Conservation (phyloP, 2,888 invertebrate species). For the Latrodectus hesperus region DNA sequence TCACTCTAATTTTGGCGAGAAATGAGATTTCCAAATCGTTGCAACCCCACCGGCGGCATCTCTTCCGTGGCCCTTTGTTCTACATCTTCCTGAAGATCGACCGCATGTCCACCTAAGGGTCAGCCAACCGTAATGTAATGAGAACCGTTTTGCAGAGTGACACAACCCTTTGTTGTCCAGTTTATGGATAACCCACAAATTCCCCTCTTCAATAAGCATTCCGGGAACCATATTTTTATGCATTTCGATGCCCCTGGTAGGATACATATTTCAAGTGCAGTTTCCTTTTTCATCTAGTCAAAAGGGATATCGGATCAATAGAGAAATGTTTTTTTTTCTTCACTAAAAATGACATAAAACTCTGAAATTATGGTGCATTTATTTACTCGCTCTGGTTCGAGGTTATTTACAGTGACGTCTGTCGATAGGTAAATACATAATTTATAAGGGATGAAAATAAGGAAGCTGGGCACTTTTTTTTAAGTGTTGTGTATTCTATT, state of each 20-base stretch:
- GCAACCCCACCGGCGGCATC: constrained; percentile 34
- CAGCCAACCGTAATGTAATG: constrained; percentile 38
- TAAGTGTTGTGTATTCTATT: neutral
- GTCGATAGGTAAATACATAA: too few species aligned
- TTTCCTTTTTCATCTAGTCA: neutral
- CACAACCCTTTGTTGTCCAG: constrained; percentile 14
- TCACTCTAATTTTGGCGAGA: neutral
- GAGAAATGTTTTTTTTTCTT: neutral
- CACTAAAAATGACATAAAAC: neutral
- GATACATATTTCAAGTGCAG: constrained; percentile 3
- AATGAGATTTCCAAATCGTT: neutral
- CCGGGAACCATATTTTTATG: constrained; percentile 12
- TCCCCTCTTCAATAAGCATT: constrained; percentile 16
- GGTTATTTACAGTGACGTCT: too few species aligned
- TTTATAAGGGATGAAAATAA: neutral
- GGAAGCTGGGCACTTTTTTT: neutral
- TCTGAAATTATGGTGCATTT: neutral
- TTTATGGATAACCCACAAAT: constrained; percentile 21
- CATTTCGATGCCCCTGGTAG: neutral
- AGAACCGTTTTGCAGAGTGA: constrained; percentile 40
- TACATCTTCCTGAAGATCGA: constrained; percentile 4
- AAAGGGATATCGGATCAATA: neutral
- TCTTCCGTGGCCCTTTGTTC: constrained; percentile 33
- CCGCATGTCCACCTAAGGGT: constrained; percentile 30
- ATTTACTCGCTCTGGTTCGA: too few species aligned